A percentile compares a stretch with the other conserved stretches of the same genome.
Conservation (phyloP, 2,113 vertebrate genomes). For the Burhinus bistriatus region DNA sequence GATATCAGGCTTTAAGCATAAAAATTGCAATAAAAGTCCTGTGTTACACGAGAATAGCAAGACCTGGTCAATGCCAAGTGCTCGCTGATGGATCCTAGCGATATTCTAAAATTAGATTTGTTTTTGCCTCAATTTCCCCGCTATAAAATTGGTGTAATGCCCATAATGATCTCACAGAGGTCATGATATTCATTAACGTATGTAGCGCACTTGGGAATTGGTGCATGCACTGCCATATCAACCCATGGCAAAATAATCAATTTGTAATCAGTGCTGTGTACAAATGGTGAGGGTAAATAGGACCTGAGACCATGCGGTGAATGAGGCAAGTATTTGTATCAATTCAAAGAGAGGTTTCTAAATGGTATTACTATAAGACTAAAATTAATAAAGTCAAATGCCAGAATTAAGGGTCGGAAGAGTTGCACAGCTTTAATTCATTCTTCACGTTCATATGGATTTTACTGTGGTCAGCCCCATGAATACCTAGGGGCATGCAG, state of each 20-base stretch:
- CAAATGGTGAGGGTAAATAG: not conserved
- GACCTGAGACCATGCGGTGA: not conserved
- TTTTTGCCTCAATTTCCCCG: not conserved
- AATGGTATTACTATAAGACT: not conserved
- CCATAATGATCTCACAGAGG: not conserved
- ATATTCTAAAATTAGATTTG: not conserved
- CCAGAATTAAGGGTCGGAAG: not conserved
- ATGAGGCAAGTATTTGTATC: not conserved
- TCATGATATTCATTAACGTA: not conserved
- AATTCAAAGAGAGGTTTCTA: not conserved
- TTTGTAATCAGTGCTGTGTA: not conserved
- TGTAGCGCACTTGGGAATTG: not conserved
- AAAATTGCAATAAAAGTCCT: not conserved
- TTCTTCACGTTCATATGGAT: rapidly evolving
- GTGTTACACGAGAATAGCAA: not conserved
- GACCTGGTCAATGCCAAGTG: not conserved
- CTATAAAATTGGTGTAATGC: not conserved
- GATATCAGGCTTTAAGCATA: not conserved
- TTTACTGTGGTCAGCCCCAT: not conserved
- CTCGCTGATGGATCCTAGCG: not conserved
- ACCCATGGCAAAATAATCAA: not conserved
- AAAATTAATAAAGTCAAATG: not conserved
- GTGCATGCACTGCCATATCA: not conserved
- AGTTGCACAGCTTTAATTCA: not conserved
- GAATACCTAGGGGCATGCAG: not conserved